These are phyloP conservation scores for Muschampia staudingeri DNA, from an alignment of 2,888 invertebrate species.

Conservation along the genomic window DNA sequence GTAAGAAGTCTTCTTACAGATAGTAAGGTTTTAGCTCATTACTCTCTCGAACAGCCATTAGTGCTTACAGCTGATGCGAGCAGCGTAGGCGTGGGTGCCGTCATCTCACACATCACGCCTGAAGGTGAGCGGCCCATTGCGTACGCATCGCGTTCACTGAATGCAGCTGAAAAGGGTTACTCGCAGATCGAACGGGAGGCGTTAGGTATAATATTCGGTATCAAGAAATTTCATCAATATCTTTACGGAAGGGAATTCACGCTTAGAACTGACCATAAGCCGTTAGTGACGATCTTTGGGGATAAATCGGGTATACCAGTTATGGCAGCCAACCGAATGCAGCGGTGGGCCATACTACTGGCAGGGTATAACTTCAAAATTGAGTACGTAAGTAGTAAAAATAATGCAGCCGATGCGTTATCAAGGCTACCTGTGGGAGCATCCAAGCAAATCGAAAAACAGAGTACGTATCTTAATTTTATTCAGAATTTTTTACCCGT, in stretches of 20 bases:
- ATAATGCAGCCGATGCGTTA: too few species aligned
- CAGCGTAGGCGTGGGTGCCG: not conserved
- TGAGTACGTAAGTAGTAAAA: too few species aligned
- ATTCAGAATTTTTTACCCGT: too few species aligned
- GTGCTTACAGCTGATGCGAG: not conserved
- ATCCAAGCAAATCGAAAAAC: too few species aligned
- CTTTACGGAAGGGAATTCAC: not conserved
- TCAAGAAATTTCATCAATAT: not conserved
- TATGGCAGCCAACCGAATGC: not conserved
- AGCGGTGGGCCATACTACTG: not conserved
- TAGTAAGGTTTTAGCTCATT: not conserved
- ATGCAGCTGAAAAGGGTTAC: not conserved
- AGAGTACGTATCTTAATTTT: too few species aligned
- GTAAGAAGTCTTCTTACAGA: not conserved
- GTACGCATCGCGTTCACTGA: not conserved
- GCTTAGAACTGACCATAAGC: not conserved
- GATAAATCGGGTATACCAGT: not conserved
- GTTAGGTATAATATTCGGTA: not conserved
- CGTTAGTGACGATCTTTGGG: not conserved
- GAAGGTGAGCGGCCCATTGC: conserved; percentile 3
- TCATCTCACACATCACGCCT: not conserved
- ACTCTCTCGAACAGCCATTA: not conserved
- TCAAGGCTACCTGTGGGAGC: too few species aligned
- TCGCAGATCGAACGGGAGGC: not conserved
- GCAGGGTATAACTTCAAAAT: too few species aligned